These are phyloP conservation scores for Epizoanthus stellaris DNA, from an alignment of 92 coral and sea anemone species.

Conservation along the genomic window DNA sequence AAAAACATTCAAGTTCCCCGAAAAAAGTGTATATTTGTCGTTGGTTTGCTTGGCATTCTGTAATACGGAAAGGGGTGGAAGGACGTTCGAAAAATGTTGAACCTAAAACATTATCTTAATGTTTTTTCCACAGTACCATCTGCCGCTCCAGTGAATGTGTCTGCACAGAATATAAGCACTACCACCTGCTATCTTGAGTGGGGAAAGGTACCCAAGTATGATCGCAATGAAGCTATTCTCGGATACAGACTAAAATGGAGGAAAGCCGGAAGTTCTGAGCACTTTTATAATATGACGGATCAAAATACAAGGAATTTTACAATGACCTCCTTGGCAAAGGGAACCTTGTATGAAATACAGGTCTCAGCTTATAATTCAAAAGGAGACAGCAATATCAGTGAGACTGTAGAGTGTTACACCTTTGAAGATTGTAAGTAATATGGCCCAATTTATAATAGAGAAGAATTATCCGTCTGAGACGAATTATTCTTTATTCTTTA, in stretches of 20 bases:
- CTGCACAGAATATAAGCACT: neutral
- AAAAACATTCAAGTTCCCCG: no score
- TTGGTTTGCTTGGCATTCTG: no score
- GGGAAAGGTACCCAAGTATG: neutral
- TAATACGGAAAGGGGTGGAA: neutral
- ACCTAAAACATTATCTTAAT: neutral
- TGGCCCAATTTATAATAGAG: no score
- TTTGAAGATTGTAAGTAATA: conserved; percentile 8
- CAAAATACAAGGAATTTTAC: neutral
- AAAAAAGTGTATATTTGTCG: no score
- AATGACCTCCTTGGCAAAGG: neutral
- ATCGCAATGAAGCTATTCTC: neutral
- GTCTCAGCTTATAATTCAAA: conserved; percentile 1
- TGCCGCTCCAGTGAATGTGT: neutral
- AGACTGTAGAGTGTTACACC: neutral
- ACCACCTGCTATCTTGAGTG: neutral
- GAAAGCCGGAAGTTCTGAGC: neutral
- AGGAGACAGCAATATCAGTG: neutral
- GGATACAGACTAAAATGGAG: conserved; percentile 4
- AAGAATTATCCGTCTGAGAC: no score
- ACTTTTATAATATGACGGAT: neutral
- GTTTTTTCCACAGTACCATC: conserved; percentile 5
- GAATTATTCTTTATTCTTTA: no score
- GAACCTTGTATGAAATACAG: conserved; percentile 10
- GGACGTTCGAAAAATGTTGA: neutral